phyloP scores from a whole-genome alignment of 2,888 invertebrate genomes.

The Scaptomyza tumidula region DNA sequence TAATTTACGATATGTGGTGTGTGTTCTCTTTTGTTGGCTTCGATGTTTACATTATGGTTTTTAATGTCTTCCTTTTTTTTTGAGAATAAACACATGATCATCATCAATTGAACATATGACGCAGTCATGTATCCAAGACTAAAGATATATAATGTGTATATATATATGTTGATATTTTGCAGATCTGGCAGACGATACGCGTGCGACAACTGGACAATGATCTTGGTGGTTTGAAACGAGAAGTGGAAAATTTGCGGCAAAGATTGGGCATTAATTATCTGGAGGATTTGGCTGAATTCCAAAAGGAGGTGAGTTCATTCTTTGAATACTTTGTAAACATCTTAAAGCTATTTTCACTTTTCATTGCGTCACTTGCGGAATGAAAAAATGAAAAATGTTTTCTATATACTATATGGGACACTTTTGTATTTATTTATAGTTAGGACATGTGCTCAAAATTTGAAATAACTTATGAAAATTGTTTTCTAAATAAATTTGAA shows the following conservation, averaged over 20 bases:
- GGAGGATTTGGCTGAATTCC: conserved; percentile 82
- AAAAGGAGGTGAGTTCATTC: conserved; percentile 80
- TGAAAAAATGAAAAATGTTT: conserved; percentile 11
- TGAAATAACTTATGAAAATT: conserved; percentile 40
- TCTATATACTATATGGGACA: conserved; percentile 44
- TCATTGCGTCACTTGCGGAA: conserved; percentile 33
- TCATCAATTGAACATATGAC: conserved; percentile 25
- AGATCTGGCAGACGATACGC: conserved; percentile 82
- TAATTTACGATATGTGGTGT: conserved; percentile 4
- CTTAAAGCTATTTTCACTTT: background rate
- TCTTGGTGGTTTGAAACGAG: conserved; percentile 72
- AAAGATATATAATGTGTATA: background rate
- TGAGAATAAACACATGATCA: conserved; percentile 55
- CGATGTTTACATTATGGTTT: conserved; percentile 33
- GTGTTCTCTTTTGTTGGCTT: conserved; percentile 10
- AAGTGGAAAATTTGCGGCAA: conserved; percentile 80
- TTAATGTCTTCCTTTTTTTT: conserved; percentile 37
- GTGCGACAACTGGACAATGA: conserved; percentile 78
- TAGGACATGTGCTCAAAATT: conserved; percentile 42
- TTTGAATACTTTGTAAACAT: conserved; percentile 6
- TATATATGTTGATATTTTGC: conserved; percentile 16
- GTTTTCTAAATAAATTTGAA: conserved; percentile 10
- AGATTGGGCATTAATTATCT: conserved; percentile 82
- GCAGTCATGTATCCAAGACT: conserved; percentile 12
- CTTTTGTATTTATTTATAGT: conserved; percentile 56